These are phyloP conservation scores for Carposina sasakii DNA, from an alignment of 1,140 invertebrate genomes.

Conservation along the genomic window DNA sequence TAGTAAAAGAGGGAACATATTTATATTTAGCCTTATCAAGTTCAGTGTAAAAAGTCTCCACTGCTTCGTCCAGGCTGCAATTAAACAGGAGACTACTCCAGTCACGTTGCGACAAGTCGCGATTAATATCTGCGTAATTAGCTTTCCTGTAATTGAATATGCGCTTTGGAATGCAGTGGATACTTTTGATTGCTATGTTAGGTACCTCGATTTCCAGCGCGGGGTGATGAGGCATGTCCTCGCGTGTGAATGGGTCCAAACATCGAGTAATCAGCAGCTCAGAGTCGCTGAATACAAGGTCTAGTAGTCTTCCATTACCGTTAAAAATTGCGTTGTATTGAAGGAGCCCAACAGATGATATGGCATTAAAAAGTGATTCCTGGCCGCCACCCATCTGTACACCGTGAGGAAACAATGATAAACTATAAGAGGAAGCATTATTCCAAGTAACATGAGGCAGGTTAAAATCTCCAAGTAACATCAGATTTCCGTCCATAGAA, in stretches of 20 bases:
- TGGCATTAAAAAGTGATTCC: background rate
- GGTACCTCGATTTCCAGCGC: background rate
- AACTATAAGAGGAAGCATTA: background rate
- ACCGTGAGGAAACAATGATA: background rate
- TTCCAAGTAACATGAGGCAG: background rate
- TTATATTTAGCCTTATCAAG: background rate
- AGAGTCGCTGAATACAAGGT: background rate
- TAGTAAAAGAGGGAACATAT: background rate
- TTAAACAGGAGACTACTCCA: background rate
- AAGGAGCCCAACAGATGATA: background rate
- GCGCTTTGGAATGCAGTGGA: background rate
- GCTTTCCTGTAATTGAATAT: background rate
- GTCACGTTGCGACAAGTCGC: background rate
- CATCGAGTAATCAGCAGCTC: background rate
- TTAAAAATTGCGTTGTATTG: background rate
- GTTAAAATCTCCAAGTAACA: constrained; percentile 5
- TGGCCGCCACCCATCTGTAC: background rate
- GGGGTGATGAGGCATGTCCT: background rate
- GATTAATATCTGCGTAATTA: background rate
- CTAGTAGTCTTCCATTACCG: background rate
- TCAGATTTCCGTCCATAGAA: background rate
- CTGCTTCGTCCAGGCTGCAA: background rate
- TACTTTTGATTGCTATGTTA: background rate
- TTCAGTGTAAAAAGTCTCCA: background rate
- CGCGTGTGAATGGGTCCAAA: background rate